phyloP scores from a whole-genome alignment of 2,113 vertebrate species.

The Ia io region DNA sequence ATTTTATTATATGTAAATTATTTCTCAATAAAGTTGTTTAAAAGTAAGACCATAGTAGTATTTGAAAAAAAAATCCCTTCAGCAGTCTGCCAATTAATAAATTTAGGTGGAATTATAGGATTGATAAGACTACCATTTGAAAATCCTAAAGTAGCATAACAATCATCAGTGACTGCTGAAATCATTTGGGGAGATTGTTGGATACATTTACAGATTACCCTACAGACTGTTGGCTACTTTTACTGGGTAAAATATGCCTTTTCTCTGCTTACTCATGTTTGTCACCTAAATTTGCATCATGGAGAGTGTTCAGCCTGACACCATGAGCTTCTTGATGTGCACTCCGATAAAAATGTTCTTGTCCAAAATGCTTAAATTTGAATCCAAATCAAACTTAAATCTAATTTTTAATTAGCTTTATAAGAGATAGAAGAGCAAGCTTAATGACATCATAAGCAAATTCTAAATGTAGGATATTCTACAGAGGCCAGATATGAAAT shows the following conservation, averaged over 20 bases:
- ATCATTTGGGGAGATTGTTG: not conserved
- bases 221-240: not conserved
- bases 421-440: not conserved
- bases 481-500: slow-evolving; percentile 45
- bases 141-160: not conserved
- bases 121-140: not conserved
- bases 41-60: not conserved
- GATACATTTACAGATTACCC: not conserved
- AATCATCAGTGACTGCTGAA: not conserved
- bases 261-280: not conserved
- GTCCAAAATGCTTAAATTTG: not conserved
- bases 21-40: not conserved
- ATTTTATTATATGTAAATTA: not conserved
- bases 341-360: not conserved
- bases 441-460: not conserved
- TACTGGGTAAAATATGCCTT: not conserved
- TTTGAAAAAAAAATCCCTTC: not conserved
- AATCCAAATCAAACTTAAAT: not conserved
- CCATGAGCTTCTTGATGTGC: not conserved
- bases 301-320: not conserved
- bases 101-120: not conserved
- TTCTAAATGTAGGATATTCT: not conserved
- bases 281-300: not conserved
- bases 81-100: not conserved
- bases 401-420: not conserved